phyloP scores from a whole-genome alignment of 2,888 invertebrate genomes.

The Pristionchus mayeri region DNA sequence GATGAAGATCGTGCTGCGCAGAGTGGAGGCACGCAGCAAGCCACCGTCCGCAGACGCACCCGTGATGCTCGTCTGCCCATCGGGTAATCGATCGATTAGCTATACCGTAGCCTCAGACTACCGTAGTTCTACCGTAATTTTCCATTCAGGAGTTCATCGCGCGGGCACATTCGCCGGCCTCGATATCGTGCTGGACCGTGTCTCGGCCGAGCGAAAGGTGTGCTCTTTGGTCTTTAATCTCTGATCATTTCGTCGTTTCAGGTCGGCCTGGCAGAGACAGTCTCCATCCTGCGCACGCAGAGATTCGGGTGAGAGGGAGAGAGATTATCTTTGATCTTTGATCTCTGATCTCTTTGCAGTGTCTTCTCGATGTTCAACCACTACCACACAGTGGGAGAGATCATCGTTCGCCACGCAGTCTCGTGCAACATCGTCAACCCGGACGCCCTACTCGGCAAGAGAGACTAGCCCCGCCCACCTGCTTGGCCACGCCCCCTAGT shows the following conservation, averaged over 20 bases:
- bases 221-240: not conserved
- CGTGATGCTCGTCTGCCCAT: slow-evolving; percentile 51
- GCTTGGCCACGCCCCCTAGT: too few relatives aligned
- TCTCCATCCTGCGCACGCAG: slow-evolving; percentile 51
- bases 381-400: slow-evolving; percentile 50
- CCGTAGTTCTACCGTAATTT: not conserved
- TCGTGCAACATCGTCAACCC: slow-evolving; percentile 45
- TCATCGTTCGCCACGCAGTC: slow-evolving; percentile 53
- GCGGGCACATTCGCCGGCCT: slow-evolving; percentile 54
- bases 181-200: slow-evolving; percentile 53
- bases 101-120: not conserved
- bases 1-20: slow-evolving; percentile 53
- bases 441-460: slow-evolving; percentile 24
- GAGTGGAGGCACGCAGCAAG: slow-evolving; percentile 48
- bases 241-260: not conserved
- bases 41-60: slow-evolving; percentile 38
- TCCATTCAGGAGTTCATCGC: slow-evolving; percentile 52
- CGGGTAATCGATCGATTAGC: too few relatives aligned
- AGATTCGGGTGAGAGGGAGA: slow-evolving; percentile 49
- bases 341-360: slow-evolving; percentile 26
- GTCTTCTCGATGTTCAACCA: slow-evolving; percentile 51
- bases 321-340: slow-evolving; percentile 27
- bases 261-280: slow-evolving; percentile 54
- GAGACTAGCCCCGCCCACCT: too few relatives aligned
- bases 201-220: slow-evolving; percentile 53